Base-by-base conservation (phyloP, 2,888 invertebrate species). In the Mimas tiliae region DNA sequence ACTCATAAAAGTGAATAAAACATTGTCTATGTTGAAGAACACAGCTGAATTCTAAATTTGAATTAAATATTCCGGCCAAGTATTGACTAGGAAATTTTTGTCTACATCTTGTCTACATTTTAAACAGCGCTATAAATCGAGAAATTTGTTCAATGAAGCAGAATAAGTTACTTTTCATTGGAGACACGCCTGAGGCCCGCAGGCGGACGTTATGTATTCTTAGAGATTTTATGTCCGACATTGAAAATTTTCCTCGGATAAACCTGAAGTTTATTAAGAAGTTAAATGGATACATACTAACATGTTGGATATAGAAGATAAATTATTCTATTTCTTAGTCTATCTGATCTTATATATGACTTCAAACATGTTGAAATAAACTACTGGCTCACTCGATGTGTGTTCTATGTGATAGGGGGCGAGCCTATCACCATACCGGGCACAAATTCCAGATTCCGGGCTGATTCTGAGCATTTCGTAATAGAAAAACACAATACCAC, bases 141-240 rank as follows among this genome's bases (percentile, higher is more conserved):
- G 16, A 42, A 12, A 33, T 65, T 21, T 62, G 67, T 67, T 65
- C 65, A 69, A 67, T 75, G 67, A 71, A 74, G 67, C 72, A 71
- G 73, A 76, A 74, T 72, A 72, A 76, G 67, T 72, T 73, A 75
- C 70, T 72, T 75, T 75, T 72, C 69, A 75, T 74, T 71, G 69
- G 67, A 71, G 67, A 65, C 72, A 65, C 65, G 67, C 63, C 48
- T 58, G 65, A 65, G 63, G 51, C 48, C 66, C 63, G 68, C 69
- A 70, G 58, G 63, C 51, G 62, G 64, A 70, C 66, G 70, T 76
- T 74, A 75, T 68, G 69, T 69, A 74, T 27, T 27, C 27, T 27
- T 70, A 65, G 67, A 65, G 66, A 67, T 70, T 74, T 73, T 76
- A 76, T 73, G 74, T 73, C 62, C 65, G 68, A 67, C 69, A 68